Evolutionary conservation across 2,888 invertebrate species (phyloP), one percentile per base, ranked within the genome.

Genomic region (Saturnia japonica): DNA sequence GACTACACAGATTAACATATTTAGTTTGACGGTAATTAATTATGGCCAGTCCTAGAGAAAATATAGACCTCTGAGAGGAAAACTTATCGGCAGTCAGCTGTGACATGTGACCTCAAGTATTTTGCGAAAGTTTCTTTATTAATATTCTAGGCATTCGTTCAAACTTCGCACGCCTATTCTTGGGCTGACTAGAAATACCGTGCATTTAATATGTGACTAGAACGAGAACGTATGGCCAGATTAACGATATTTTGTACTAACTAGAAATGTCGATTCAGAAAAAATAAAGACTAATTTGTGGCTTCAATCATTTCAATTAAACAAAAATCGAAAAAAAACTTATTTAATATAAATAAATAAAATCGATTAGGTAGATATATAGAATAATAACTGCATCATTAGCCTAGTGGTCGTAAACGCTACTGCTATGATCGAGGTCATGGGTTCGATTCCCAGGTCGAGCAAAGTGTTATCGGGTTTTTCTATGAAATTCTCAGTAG

Each of bases 101-200:
- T 54, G 54, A 54, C 54, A 54, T 22, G 22, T 22, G 54, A 11
- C 22, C 54, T 54, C 8, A 19, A 54, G 54, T 54, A 22, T 54
- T 54, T 54, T 54, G 54, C 9, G 22, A 54, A n/a, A 54, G 22
- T 54, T 54, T 54, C 54, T 11, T 22, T 54, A 54, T 54, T 54
- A 54, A 54, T 54, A 54, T 54, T 54, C 54, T 22, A 54, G 54
- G 22, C 54, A 54, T 54, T 22, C 54, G 54, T 54, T 54, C 54
- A 22, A 22, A 54, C 54, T 54, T 11, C 54, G 8, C 54, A 22
- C 8, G 22, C 54, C 11, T 14, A 43, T 14, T 12, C 43, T 43
- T 3, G 43, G 12, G 43, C 43, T 8, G 1, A 43, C 43, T 12
- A 43, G 12, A 14, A 43, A 43, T 43, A 43, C 9, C 14, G 43